Conservation (phyloP, 1,140 invertebrate genomes). For the Atta cephalotes region DNA sequence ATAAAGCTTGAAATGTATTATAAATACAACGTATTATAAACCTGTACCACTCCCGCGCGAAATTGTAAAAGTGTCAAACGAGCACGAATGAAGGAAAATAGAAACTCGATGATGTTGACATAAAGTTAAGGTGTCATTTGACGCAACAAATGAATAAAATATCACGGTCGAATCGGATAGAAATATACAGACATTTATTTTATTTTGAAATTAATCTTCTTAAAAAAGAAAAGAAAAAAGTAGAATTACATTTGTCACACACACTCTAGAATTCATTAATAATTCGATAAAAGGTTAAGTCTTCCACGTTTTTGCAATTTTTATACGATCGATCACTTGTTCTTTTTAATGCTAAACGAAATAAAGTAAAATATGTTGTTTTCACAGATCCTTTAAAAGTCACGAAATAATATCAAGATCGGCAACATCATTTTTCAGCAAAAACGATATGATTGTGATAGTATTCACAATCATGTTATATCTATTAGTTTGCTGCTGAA, state of each 20-base stretch:
- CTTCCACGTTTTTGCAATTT: not conserved
- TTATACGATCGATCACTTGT: not conserved
- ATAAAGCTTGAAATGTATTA: constrained; percentile 78
- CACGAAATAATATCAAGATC: no score
- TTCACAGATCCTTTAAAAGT: no score
- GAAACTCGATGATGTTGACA: constrained; percentile 62
- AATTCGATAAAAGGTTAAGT: not conserved
- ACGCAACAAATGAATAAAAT: not conserved
- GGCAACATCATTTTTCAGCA: no score
- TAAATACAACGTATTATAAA: constrained; percentile 80
- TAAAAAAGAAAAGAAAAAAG: not conserved
- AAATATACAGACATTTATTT: not conserved
- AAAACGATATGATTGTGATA: no score
- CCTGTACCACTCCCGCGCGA: constrained; percentile 76
- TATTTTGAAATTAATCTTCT: not conserved
- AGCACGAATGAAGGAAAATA: constrained; percentile 70
- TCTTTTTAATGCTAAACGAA: constrained; percentile 1
- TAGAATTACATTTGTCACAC: not conserved
- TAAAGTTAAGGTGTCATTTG: constrained; percentile 73
- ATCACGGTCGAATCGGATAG: not conserved
- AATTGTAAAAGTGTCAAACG: constrained; percentile 80
- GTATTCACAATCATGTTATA: no score
- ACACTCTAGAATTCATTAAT: not conserved
- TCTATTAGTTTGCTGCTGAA: no score
- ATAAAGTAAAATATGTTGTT: not conserved